Evolutionary conservation across 1,140 invertebrate species (phyloP), one percentile per base, ranked within the genome.

Genomic region (Orchestia grillus): DNA sequence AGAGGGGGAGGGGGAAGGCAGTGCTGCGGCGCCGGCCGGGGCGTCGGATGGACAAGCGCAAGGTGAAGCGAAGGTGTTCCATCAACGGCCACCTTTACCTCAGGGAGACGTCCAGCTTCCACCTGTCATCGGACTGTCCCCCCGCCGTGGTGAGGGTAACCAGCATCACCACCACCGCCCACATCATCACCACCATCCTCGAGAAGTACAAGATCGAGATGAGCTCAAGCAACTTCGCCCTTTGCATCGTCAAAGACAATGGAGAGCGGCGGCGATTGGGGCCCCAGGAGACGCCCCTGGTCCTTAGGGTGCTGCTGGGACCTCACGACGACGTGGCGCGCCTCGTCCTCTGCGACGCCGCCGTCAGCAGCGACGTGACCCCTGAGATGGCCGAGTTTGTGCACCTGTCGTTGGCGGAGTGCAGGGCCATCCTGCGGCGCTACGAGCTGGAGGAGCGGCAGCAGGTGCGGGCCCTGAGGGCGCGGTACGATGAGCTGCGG

Each of bases 31-130:
- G 98, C 97, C 97, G 98, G 97, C 98, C 98, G 62, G 98, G 98
- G 95, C 94, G 97, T 96, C 96, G 97, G 97, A 97, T 98, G 97
- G 98, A 98, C 3, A 98, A 98, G 57, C 98, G 98, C 96, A 98
- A 98, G 97, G 97, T 98, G 36, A 98, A 96, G 96, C 97, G 98
- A 96, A 98, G 98, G 96, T 99, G 98, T 96, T 99, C 98, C 0
- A 99, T 99, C 53, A 99, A 99, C 97, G 98, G 98, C 0, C 98
- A 99, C 97, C 99, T 98, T 97, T 99, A 99, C 97, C 98, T 99
- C 97, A 98, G 98, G 95, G 98, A 99, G 97, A 99, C 98, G 0
- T 98, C 98, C 97, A 98, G 99, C 96, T 99, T 99, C 97, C 99
- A 98, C 6, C 98, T 98, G 0, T 98, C 98, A 0, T 98, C 98